Conservation (phyloP, 2,888 invertebrate genomes). For the Lithodes maja region DNA sequence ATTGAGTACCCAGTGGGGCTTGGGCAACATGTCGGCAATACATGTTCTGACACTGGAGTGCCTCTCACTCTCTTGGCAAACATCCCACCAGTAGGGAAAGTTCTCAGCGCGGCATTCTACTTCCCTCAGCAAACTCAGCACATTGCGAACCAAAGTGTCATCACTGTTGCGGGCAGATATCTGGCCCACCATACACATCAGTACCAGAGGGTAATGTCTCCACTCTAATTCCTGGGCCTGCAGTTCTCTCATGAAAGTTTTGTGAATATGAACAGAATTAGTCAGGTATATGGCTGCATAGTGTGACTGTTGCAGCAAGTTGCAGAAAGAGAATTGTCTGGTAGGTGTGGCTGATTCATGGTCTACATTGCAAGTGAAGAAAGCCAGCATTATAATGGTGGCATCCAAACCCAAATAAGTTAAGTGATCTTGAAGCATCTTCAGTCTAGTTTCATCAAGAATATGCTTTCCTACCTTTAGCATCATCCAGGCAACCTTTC, state of each 20-base stretch:
- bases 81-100: conserved; percentile 20
- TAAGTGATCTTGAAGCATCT: not conserved
- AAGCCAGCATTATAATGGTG: not conserved
- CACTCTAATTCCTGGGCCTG: not conserved
- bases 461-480: not conserved
- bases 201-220: not conserved
- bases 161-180: not conserved
- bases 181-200: conserved; percentile 5
- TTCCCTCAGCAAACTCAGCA: not conserved
- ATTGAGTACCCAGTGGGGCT: conserved; percentile 13
- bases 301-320: not conserved
- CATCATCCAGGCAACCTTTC: conserved; percentile 8
- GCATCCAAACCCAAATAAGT: not conserved
- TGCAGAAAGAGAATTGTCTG: not conserved
- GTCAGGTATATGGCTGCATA: not conserved
- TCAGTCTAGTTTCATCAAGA: not conserved
- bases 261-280: too few species aligned
- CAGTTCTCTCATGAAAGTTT: not conserved
- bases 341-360: not conserved
- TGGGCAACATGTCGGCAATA: not conserved
- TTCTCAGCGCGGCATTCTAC: not conserved
- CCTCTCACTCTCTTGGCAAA: not conserved
- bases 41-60: not conserved
- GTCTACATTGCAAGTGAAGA: not conserved
- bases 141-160: not conserved